Percentiles rank a stretch among this genome's conserved stretches.
Conservation (phyloP, 2,113 vertebrate species). For the Falco punctatus region DNA sequence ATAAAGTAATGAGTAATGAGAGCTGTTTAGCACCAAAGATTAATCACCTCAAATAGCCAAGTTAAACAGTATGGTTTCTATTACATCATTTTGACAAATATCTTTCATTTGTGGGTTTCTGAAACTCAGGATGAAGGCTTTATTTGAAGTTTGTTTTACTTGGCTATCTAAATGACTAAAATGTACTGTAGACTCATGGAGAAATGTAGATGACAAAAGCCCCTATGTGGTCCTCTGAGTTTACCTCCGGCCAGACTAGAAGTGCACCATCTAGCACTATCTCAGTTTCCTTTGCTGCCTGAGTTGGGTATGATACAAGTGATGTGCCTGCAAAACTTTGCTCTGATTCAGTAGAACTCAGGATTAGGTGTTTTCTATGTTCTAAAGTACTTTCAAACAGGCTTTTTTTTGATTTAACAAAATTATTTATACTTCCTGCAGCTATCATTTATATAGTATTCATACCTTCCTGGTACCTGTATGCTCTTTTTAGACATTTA, state of each 20-base stretch:
- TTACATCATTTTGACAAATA: conserved; percentile 1
- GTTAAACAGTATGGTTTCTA: background rate
- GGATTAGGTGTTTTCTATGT: background rate
- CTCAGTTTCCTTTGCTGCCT: background rate
- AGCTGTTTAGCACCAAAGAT: background rate
- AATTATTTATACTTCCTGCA: background rate
- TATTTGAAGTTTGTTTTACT: background rate
- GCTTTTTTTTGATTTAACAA: background rate
- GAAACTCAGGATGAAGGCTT: background rate
- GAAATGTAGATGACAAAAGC: background rate
- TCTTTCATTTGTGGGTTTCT: background rate
- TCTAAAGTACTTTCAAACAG: background rate
- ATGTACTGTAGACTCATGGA: background rate
- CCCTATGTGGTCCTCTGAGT: background rate
- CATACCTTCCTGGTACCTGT: background rate
- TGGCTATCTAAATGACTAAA: background rate
- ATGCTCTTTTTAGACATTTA: background rate
- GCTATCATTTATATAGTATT: background rate
- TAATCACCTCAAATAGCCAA: conserved; percentile 1
- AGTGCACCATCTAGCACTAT: background rate
- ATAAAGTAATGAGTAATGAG: conserved; percentile 27
- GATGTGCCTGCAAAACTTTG: background rate
- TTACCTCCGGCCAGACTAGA: background rate
- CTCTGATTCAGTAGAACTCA: background rate
- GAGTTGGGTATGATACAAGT: background rate